These are phyloP conservation scores for Apodemus agrarius DNA, from an alignment of 2,797 vertebrate genomes.

Conservation along the genomic window DNA sequence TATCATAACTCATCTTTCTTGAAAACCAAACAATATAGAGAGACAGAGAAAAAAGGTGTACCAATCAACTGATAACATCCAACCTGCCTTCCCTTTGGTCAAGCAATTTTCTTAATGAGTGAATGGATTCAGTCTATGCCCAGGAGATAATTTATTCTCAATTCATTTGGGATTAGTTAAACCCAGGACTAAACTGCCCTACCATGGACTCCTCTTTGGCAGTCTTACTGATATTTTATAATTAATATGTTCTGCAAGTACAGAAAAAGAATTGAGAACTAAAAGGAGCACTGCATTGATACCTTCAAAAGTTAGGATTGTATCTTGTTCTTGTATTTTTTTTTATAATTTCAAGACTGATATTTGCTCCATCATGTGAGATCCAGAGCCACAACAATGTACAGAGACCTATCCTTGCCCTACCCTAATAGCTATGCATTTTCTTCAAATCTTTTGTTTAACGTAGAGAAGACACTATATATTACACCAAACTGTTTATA, in stretches of 20 bases:
- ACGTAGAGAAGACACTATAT: not conserved
- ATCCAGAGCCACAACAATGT: not conserved
- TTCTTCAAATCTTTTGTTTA: not conserved
- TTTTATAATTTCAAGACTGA: not conserved
- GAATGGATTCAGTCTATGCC: not conserved
- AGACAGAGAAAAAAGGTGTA: not conserved
- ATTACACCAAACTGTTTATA: not conserved
- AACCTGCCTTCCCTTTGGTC: not conserved
- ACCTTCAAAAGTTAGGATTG: not conserved
- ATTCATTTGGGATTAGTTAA: not conserved
- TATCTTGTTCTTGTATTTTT: not conserved
- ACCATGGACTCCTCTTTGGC: not conserved
- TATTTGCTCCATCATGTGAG: not conserved
- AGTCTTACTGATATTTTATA: not conserved
- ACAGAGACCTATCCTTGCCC: not conserved
- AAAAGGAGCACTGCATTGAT: not conserved
- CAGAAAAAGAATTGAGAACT: not conserved
- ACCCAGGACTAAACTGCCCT: not conserved
- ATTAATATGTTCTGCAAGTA: not conserved
- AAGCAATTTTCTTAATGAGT: constrained; percentile 1
- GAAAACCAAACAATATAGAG: not conserved
- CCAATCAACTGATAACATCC: not conserved
- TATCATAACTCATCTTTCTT: not conserved
- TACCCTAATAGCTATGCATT: not conserved
- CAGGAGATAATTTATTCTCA: not conserved